These are phyloP conservation scores for Ellobius talpinus DNA, from an alignment of 2,113 vertebrate species.

Conservation along the genomic window DNA sequence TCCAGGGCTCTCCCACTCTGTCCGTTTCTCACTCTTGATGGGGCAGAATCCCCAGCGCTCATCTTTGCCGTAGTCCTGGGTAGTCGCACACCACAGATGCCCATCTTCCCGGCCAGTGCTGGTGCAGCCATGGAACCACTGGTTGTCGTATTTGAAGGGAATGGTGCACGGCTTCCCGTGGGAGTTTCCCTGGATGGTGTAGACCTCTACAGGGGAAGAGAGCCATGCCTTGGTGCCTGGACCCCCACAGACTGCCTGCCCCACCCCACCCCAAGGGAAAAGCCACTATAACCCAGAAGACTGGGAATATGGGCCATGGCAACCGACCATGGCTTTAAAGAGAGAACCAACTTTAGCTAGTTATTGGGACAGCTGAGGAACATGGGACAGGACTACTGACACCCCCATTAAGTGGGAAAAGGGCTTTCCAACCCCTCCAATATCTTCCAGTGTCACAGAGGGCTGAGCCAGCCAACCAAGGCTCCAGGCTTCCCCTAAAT, in stretches of 20 bases:
- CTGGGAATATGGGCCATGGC: rapidly evolving
- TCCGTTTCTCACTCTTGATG: conserved; percentile 92
- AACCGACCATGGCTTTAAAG: neutral
- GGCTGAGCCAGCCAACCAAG: neutral
- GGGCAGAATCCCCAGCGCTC: conserved; percentile 99
- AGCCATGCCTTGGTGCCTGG: conserved; percentile 1
- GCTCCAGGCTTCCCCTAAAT: neutral
- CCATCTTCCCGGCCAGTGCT: conserved; percentile 95
- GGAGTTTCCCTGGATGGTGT: conserved; percentile 98
- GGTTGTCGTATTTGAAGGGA: conserved; percentile 96
- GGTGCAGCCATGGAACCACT: conserved; percentile 97
- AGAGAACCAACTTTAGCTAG: neutral
- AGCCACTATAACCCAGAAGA: too few species aligned
- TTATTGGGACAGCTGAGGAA: neutral
- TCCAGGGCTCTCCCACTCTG: rapidly evolving
- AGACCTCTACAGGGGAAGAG: conserved; percentile 90
- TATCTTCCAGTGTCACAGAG: neutral
- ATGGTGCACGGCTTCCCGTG: conserved; percentile 96
- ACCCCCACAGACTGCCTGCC: neutral
- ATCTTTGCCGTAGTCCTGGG: conserved; percentile 95
- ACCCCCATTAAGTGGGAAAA: neutral
- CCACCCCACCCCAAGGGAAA: neutral
- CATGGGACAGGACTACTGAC: neutral
- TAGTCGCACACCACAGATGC: conserved; percentile 98
- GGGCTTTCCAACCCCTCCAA: neutral